Percentiles rank a stretch among this genome's conserved stretches.
Conservation (phyloP, 2,113 vertebrate genomes). For the Lethenteron reissneri region DNA sequence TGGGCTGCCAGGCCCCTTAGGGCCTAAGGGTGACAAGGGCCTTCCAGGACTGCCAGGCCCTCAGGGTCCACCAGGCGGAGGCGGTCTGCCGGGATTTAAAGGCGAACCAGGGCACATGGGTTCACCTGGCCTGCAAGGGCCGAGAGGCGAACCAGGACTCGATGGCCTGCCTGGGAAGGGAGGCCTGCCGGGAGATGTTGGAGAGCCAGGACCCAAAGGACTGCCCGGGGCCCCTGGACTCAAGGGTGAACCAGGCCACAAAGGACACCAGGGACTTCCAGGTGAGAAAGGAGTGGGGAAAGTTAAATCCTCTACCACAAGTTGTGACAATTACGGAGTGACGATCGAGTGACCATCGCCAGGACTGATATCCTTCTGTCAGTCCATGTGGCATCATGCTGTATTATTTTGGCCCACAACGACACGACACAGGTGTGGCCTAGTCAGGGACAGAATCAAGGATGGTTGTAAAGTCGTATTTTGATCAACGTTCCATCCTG, state of each 20-base stretch:
- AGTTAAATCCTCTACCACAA: no score
- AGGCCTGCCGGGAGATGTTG: not conserved
- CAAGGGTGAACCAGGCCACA: conserved; percentile 4
- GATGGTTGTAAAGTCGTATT: no score
- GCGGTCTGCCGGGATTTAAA: not conserved
- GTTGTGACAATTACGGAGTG: no score
- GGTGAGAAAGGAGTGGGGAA: not conserved
- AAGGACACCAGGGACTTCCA: not conserved
- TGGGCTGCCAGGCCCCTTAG: conserved; percentile 25
- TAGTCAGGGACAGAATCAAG: no score
- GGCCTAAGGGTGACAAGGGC: conserved; percentile 20
- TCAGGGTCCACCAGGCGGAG: conserved; percentile 27
- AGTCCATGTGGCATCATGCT: no score
- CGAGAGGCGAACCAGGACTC: conserved; percentile 4
- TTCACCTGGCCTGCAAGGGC: conserved; percentile 3
- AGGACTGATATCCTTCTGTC: no score
- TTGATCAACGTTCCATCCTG: no score
- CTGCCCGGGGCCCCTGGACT: not conserved
- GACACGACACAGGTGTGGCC: no score
- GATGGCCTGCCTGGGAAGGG: conserved; percentile 1
- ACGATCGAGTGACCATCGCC: no score
- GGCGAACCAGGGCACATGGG: conserved; percentile 5
- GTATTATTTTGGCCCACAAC: no score
- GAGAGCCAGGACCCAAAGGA: conserved; percentile 5
- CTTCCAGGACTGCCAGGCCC: conserved; percentile 25